phyloP scores from a whole-genome alignment of 1,140 invertebrate species.

The Gryllus bimaculatus region DNA sequence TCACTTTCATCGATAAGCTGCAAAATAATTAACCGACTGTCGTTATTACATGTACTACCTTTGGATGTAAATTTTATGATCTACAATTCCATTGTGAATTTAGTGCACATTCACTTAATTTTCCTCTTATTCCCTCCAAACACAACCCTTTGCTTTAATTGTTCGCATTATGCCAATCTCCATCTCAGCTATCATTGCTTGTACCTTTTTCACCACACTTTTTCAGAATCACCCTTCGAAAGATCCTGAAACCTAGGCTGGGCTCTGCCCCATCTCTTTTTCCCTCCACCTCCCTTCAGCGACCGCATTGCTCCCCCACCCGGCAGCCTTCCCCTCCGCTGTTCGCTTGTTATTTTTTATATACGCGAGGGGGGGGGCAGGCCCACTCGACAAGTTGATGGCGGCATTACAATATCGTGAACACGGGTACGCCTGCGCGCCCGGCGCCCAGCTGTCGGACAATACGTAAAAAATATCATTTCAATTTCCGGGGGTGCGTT shows the following conservation, averaged over 20 bases:
- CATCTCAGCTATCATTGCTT: not conserved
- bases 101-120: too few relatives aligned
- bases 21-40: too few relatives aligned
- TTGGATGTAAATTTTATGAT: too few relatives aligned
- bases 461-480: conserved; percentile 6
- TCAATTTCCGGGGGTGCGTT: not conserved
- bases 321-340: not conserved
- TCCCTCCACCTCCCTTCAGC: not conserved
- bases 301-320: not conserved
- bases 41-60: too few relatives aligned
- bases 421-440: not conserved
- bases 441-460: not conserved
- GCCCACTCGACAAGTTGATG: not conserved
- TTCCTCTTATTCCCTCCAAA: too few relatives aligned
- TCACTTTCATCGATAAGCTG: too few relatives aligned
- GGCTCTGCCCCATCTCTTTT: not conserved
- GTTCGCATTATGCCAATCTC: not conserved
- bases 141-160: too few relatives aligned
- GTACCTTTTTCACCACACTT: not conserved
- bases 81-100: too few relatives aligned
- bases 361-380: not conserved
- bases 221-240: not conserved
- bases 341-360: not conserved
- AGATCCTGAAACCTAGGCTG: not conserved
- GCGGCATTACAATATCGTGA: not conserved